Evolutionary conservation across 2,888 invertebrate species (phyloP).

Genomic region (Galeruca laticollis): DNA sequence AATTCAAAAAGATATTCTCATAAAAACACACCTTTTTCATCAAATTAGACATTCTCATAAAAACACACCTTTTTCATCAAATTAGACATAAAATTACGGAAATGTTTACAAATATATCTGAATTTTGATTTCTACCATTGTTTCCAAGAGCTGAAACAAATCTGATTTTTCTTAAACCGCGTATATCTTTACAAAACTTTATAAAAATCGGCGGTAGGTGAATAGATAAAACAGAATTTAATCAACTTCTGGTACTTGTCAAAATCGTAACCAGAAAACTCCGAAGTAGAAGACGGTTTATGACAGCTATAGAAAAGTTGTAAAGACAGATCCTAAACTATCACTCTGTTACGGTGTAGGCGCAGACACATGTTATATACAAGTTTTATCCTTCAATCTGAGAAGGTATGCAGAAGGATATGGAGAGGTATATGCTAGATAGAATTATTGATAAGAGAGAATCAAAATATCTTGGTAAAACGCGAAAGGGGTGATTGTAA

Average conservation of each 20-base stretch:
- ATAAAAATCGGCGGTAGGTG: conserved; percentile 33
- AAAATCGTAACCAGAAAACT: conserved; percentile 53
- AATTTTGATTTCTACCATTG: no score
- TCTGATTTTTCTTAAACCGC: background rate
- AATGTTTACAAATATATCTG: no score
- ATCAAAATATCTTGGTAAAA: background rate
- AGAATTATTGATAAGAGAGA: conserved; percentile 7
- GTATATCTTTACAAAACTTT: background rate
- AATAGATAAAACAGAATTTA: conserved; percentile 53
- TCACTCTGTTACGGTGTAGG: conserved; percentile 35
- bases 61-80: no score
- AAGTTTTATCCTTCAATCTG: conserved; percentile 54
- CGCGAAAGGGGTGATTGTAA: background rate
- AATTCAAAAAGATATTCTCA: no score
- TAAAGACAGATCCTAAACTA: conserved; percentile 46
- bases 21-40: no score
- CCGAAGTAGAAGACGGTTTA: conserved; percentile 46
- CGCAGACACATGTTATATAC: conserved; percentile 42
- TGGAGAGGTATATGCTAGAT: background rate
- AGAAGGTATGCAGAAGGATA: conserved; percentile 45
- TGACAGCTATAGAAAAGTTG: conserved; percentile 53
- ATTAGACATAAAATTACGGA: no score
- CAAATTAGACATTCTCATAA: no score
- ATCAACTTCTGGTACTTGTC: conserved; percentile 54
- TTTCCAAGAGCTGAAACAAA: background rate